Conservation (phyloP, 1,140 invertebrate genomes). For the Penaeus indicus region DNA sequence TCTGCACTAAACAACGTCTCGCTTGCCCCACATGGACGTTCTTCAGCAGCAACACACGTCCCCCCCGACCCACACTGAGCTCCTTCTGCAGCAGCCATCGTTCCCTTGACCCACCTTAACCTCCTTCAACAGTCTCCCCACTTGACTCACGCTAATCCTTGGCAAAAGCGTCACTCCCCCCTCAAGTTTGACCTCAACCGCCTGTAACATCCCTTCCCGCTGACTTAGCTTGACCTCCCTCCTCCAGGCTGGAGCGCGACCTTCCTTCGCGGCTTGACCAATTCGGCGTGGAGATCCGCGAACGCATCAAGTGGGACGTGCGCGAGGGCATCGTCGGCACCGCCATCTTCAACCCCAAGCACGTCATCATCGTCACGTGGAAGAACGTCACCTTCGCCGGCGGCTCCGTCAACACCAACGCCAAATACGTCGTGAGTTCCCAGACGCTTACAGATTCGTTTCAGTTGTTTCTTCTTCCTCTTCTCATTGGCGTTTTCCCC, state of each 20-base stretch:
- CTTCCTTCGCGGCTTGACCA: constrained; percentile 82
- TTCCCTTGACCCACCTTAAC: too few species aligned
- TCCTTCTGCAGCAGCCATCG: too few species aligned
- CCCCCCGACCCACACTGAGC: too few species aligned
- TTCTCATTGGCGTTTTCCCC: neutral
- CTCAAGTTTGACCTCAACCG: neutral
- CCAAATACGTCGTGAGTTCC: constrained; percentile 79
- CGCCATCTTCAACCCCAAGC: constrained; percentile 89
- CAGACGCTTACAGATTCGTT: too few species aligned
- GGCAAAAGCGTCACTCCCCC: neutral
- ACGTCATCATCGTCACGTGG: constrained; percentile 93
- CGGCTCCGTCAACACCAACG: constrained; percentile 80
- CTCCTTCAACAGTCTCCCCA: neutral
- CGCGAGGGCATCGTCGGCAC: constrained; percentile 91
- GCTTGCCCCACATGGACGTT: too few species aligned
- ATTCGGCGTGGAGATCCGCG: constrained; percentile 87
- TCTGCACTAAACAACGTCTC: too few species aligned
- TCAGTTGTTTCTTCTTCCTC: too few species aligned
- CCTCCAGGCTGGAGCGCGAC: constrained; percentile 77
- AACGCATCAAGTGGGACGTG: constrained; percentile 90
- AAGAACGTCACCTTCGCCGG: constrained; percentile 94
- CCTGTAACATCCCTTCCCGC: neutral
- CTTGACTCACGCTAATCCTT: neutral
- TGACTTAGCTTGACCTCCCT: neutral
- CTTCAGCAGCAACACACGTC: too few species aligned